These are phyloP conservation scores for Hypotaenidia okinawae DNA, from an alignment of 2,797 vertebrate genomes.

Conservation along the genomic window DNA sequence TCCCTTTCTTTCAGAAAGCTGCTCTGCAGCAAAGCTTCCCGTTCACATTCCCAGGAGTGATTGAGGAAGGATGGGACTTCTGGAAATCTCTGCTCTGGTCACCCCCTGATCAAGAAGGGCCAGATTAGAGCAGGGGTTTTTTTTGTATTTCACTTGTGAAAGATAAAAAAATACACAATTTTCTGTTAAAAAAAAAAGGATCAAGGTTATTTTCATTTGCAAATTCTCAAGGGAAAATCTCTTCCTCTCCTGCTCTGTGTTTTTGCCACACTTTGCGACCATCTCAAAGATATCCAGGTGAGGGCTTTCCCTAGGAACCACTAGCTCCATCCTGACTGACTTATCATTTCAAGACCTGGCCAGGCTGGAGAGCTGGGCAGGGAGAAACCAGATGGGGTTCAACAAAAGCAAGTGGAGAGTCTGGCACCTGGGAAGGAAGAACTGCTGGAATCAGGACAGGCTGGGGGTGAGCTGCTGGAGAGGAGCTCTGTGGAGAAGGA, in stretches of 20 bases:
- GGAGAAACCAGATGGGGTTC: no score
- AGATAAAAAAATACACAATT: accelerated
- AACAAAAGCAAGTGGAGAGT: no score
- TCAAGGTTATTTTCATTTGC: background rate
- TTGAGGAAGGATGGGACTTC: background rate
- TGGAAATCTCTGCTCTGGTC: background rate
- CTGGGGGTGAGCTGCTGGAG: no score
- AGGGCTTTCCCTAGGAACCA: background rate
- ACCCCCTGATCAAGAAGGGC: background rate
- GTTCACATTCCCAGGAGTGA: accelerated
- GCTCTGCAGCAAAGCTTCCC: background rate
- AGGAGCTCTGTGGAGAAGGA: no score
- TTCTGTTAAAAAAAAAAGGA: background rate
- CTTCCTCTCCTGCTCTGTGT: background rate
- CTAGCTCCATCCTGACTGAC: background rate
- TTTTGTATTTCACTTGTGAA: background rate
- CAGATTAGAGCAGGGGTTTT: accelerated
- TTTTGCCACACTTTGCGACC: background rate
- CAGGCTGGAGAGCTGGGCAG: no score
- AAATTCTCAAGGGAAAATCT: accelerated
- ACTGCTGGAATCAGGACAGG: no score
- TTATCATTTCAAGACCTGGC: background rate
- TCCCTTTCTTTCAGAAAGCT: background rate
- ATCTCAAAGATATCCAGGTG: background rate
- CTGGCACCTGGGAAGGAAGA: no score